A percentile compares a stretch with the other conserved stretches of the same genome.
Conservation (phyloP, 2,888 invertebrate species). For the Maniola hyperantus region DNA sequence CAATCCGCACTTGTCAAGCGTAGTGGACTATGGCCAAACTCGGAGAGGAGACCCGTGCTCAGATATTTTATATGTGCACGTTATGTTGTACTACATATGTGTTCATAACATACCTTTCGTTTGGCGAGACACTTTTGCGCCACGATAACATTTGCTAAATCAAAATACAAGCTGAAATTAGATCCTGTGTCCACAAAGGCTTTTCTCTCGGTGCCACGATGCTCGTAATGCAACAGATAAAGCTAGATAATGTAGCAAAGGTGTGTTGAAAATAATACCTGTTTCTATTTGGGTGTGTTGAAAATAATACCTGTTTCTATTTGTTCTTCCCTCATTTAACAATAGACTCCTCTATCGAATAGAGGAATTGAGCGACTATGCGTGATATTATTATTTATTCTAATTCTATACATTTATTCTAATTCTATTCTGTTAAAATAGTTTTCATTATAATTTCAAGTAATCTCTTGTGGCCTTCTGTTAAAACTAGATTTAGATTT, state of each 20-base stretch:
- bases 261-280: neutral
- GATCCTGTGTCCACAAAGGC: neutral
- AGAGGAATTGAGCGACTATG: neutral
- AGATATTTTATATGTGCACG: no score
- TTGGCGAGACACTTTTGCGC: neutral
- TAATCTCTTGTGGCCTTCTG: no score
- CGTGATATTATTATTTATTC: neutral
- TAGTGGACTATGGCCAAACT: no score
- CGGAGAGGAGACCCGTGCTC: no score
- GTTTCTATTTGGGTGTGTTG: neutral
- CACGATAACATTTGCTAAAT: neutral
- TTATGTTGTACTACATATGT: neutral
- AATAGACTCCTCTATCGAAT: neutral
- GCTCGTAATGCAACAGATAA: slow-evolving; percentile 5
- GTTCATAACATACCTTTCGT: neutral
- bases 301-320: slow-evolving; percentile 9
- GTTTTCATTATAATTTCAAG: no score
- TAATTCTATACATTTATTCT: no score
- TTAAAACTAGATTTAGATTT: no score
- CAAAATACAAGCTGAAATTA: neutral
- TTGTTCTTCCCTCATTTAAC: neutral
- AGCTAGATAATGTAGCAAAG: neutral
- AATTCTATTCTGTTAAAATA: no score
- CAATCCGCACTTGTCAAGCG: no score
- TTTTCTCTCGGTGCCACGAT: neutral